A percentile compares a stretch with the other conserved stretches of the same genome.
phyloP scores from a whole-genome alignment of 2,113 vertebrate genomes.

The Setophaga kirtlandii region DNA sequence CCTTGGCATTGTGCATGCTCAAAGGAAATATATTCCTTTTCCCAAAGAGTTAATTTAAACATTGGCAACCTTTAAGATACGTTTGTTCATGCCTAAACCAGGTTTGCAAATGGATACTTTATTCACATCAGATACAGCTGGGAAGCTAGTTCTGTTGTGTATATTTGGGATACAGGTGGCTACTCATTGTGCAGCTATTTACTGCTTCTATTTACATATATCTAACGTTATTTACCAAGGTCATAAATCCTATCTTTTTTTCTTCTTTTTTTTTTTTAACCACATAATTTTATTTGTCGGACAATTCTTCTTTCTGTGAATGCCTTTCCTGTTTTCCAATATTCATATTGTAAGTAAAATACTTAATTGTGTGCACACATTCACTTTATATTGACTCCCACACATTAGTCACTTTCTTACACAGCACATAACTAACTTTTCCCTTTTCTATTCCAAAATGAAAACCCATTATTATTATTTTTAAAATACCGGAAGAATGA shows the following conservation, averaged over 20 bases:
- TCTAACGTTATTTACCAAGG: not conserved
- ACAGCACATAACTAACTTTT: not conserved
- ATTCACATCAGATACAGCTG: not conserved
- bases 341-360: not conserved
- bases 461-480: not conserved
- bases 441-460: not conserved
- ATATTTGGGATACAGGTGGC: not conserved
- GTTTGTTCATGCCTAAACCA: not conserved
- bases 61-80: constrained; percentile 27
- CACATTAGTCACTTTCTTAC: not conserved
- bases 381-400: not conserved
- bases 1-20: not conserved
- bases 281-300: not conserved
- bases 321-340: not conserved
- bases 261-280: not conserved
- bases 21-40: constrained; percentile 39
- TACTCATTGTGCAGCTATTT: not conserved
- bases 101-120: constrained; percentile 34
- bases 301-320: not conserved
- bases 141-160: not conserved
- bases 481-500: not conserved
- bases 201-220: not conserved
- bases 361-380: not conserved
- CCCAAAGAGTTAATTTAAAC: constrained; percentile 61
- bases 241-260: not conserved